Conservation (phyloP, 2,888 invertebrate species). For the Phragmatobia fuliginosa region DNA sequence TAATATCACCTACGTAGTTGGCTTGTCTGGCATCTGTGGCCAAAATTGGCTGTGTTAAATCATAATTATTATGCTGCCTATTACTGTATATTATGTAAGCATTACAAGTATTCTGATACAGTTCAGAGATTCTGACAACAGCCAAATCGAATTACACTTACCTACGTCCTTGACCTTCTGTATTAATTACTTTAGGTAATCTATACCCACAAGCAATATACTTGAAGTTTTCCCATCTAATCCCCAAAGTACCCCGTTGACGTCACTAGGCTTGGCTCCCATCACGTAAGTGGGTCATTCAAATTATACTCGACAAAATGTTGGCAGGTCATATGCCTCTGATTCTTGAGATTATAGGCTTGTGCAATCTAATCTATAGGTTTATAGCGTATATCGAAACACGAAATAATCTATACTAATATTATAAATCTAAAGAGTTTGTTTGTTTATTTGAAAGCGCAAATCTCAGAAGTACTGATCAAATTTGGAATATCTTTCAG, state of each 20-base stretch:
- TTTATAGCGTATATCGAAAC: too few relatives aligned
- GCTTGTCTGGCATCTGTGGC: too few relatives aligned
- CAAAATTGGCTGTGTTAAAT: too few relatives aligned
- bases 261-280: background rate
- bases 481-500: too few relatives aligned
- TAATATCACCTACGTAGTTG: too few relatives aligned
- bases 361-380: too few relatives aligned
- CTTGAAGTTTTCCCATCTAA: background rate
- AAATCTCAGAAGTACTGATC: too few relatives aligned
- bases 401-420: too few relatives aligned
- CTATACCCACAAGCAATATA: background rate
- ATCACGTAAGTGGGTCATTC: background rate
- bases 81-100: background rate
- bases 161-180: background rate
- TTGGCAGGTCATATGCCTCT: background rate
- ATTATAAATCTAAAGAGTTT: too few relatives aligned
- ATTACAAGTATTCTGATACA: background rate
- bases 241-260: background rate
- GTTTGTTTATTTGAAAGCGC: too few relatives aligned
- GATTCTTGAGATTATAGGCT: background rate
- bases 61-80: too few relatives aligned
- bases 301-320: background rate
- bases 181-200: background rate
- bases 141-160: background rate
- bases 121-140: background rate